These are phyloP conservation scores for Synanthedon formicaeformis DNA, from an alignment of 2,888 invertebrate genomes.

Conservation along the genomic window DNA sequence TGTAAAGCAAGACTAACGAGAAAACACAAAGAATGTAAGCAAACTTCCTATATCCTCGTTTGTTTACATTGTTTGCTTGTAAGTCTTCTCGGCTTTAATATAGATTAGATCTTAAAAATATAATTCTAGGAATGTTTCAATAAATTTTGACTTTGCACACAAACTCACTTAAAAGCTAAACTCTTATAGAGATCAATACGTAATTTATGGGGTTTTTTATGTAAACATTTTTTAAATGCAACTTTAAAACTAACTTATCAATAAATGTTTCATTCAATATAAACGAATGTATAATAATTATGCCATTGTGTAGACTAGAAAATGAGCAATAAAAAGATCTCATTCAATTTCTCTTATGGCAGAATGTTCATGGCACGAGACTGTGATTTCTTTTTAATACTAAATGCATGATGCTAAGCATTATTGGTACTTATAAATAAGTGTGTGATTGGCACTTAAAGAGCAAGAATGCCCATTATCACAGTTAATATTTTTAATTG, in stretches of 20 bases:
- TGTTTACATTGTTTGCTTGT: too few relatives aligned
- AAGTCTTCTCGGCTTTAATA: too few relatives aligned
- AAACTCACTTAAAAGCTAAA: conserved; percentile 11
- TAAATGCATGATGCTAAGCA: background rate
- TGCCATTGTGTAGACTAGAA: conserved; percentile 46
- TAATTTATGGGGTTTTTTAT: conserved; percentile 5
- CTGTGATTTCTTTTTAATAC: conserved; percentile 3
- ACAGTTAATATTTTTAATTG: conserved; percentile 27
- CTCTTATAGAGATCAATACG: conserved; percentile 34
- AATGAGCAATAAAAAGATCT: conserved; percentile 64
- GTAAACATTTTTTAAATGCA: too few relatives aligned
- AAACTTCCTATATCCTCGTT: too few relatives aligned
- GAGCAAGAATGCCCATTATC: conserved; percentile 38
- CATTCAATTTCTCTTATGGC: conserved; percentile 40
- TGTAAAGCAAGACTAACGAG: too few relatives aligned
- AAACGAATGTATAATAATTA: too few relatives aligned
- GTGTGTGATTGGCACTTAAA: conserved; percentile 31
- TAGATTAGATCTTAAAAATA: conserved; percentile 3
- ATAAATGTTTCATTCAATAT: too few relatives aligned
- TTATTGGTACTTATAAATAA: background rate
- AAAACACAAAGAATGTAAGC: too few relatives aligned
- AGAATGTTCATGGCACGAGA: conserved; percentile 41
- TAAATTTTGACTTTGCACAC: conserved; percentile 23
- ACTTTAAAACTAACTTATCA: too few relatives aligned
- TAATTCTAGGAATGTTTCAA: conserved; percentile 35